Evolutionary conservation across 2,113 vertebrate genomes (phyloP).

Genomic region (Edolisoma coerulescens): DNA sequence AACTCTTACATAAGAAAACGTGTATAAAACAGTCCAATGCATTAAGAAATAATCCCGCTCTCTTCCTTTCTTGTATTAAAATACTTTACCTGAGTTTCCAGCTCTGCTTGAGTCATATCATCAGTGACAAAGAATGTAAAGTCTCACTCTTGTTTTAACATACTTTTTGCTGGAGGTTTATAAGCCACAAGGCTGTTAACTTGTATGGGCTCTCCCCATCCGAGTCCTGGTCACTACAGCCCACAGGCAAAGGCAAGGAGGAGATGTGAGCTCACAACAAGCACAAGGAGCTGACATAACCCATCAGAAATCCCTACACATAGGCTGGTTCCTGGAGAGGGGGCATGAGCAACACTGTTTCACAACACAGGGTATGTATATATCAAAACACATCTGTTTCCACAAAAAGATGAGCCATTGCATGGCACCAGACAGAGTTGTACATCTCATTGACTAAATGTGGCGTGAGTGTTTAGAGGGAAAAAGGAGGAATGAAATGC

Average conservation of each 20-base stretch:
- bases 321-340: neutral
- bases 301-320: neutral
- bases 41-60: neutral
- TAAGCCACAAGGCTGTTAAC: neutral
- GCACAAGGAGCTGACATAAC: neutral
- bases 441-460: neutral
- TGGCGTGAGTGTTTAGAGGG: fast-evolving
- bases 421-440: neutral
- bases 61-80: neutral
- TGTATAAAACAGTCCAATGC: neutral
- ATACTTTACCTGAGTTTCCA: neutral
- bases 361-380: neutral
- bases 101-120: neutral
- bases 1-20: neutral
- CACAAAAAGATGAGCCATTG: neutral
- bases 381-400: neutral
- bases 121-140: neutral
- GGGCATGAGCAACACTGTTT: neutral
- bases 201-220: neutral
- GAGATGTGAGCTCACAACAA: neutral
- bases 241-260: neutral
- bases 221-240: neutral
- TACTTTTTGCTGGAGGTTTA: neutral
- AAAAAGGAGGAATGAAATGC: neutral
- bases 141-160: neutral